Evolutionary conservation across 2,797 vertebrate genomes (phyloP).

Genomic region (Pempheris klunzingeri): DNA sequence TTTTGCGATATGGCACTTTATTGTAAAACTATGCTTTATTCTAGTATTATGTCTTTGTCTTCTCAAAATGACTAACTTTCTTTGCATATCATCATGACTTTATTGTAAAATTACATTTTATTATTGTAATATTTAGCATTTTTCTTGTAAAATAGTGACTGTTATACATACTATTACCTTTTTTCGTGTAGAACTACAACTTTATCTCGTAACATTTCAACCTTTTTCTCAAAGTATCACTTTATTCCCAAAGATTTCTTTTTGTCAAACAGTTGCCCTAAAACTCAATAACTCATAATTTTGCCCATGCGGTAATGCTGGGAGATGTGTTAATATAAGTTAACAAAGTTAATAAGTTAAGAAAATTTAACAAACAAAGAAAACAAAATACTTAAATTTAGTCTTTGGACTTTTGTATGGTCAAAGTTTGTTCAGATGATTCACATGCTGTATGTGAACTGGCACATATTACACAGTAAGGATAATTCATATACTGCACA

Average conservation of each 20-base stretch:
- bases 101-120: too few species aligned
- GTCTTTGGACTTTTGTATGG: constrained; percentile 25
- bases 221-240: not conserved
- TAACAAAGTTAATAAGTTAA: too few species aligned
- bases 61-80: not conserved
- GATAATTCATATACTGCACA: constrained; percentile 53
- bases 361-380: constrained; percentile 16
- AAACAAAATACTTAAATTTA: constrained; percentile 1
- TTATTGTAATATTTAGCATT: not conserved
- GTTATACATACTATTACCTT: too few species aligned
- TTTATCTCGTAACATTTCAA: not conserved
- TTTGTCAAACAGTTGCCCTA: not conserved
- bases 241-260: not conserved
- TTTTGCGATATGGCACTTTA: not conserved
- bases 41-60: not conserved
- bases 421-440: constrained; percentile 7
- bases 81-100: not conserved
- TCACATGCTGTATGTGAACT: constrained; percentile 35
- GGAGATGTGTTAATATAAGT: too few species aligned
- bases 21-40: not conserved
- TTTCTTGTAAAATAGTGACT: not conserved
- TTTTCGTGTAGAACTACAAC: not conserved
- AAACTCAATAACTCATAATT: not conserved
- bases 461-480: constrained; percentile 48
- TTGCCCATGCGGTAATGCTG: not conserved